Evolutionary conservation across 1,140 invertebrate genomes (phyloP).

Genomic region (Zaprionus gabonicus): DNA sequence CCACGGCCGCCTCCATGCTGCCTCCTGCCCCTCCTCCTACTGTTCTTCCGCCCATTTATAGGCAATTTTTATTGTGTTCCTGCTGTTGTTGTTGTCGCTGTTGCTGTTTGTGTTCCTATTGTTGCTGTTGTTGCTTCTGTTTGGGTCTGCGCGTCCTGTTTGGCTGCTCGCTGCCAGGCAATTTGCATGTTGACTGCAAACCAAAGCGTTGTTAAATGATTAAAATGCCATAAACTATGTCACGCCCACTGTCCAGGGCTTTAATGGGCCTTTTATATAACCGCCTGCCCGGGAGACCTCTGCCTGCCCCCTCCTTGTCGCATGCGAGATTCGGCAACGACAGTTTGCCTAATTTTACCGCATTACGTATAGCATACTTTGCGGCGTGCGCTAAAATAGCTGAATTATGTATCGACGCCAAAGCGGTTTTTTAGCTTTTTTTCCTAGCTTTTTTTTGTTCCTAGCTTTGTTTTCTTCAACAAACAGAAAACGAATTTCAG

Average conservation of each 20-base stretch:
- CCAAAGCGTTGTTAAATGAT: conserved; percentile 74
- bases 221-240: conserved; percentile 78
- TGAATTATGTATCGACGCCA: neutral
- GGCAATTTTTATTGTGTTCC: conserved; percentile 76
- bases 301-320: neutral
- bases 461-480: neutral
- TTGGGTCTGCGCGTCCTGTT: conserved; percentile 45
- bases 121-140: conserved; percentile 33
- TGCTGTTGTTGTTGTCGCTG: conserved; percentile 29
- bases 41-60: conserved; percentile 74
- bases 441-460: neutral
- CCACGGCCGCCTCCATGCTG: neutral
- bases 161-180: conserved; percentile 52
- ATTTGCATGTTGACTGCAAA: conserved; percentile 80
- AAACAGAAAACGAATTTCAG: no score
- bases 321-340: conserved; percentile 7
- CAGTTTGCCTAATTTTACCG: conserved; percentile 50
- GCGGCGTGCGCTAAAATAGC: neutral
- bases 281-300: neutral
- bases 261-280: conserved; percentile 56
- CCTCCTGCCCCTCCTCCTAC: conserved; percentile 7
- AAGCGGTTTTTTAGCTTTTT: neutral
- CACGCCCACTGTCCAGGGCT: conserved; percentile 24
- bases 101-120: conserved; percentile 21
- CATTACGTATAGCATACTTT: conserved; percentile 38